Percentiles rank a stretch among this genome's conserved stretches.
Conservation (phyloP, 2,113 vertebrate species). For the Mus pahari region DNA sequence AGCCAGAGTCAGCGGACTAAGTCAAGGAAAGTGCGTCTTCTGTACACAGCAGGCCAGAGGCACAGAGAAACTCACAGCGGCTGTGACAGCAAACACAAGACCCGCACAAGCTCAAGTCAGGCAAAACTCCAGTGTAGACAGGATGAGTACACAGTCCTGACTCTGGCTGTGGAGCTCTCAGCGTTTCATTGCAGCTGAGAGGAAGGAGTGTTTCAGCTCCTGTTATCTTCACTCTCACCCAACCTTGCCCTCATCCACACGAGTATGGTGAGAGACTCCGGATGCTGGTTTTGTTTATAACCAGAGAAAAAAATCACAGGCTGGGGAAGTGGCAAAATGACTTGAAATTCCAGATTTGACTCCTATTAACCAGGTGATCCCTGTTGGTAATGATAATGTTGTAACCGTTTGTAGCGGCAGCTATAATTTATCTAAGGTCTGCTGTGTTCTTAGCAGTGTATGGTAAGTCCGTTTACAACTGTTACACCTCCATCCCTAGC, state of each 20-base stretch:
- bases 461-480: neutral
- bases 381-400: neutral
- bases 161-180: neutral
- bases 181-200: neutral
- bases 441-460: fast-evolving
- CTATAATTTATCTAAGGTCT: neutral
- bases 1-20: neutral
- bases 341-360: neutral
- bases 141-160: neutral
- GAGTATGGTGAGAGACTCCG: neutral
- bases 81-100: neutral
- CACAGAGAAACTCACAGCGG: neutral
- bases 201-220: neutral
- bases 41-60: neutral
- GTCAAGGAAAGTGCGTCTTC: neutral
- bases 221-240: neutral
- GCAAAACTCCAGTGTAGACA: neutral
- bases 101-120: neutral
- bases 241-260: neutral
- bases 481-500: fast-evolving
- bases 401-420: no score
- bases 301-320: neutral
- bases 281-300: neutral
- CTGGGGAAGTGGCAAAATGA: neutral
- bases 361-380: neutral